A percentile compares a stretch with the other conserved stretches of the same genome.
Evolutionary conservation across 30 jellyfish, hydroid and myxozoan genomes (phyloP).

Genomic region (Catostylus mosaicus): DNA sequence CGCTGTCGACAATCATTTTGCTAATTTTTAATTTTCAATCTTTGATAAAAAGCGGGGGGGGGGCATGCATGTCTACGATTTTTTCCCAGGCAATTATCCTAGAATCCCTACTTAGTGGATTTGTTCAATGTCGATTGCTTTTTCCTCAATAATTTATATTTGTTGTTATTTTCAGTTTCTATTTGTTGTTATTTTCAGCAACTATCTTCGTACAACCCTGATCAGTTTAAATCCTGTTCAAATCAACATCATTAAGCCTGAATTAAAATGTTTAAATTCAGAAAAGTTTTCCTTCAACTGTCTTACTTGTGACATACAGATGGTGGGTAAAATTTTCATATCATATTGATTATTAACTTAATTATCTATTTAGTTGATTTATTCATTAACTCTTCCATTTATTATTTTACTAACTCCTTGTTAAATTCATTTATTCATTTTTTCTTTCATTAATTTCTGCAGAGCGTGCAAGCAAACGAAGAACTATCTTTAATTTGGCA

Average conservation of each 20-base stretch:
- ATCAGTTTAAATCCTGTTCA: conserved; percentile 38
- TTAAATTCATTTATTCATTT: background rate
- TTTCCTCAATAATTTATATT: no score
- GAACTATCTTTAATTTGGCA: conserved; percentile 37
- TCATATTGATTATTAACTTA: background rate
- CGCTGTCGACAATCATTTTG: no score
- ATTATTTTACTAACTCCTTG: background rate
- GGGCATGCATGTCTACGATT: no score
- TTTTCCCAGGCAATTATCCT: no score
- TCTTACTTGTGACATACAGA: conserved; percentile 21
- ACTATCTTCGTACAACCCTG: conserved; percentile 26
- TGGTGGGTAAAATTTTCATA: conserved; percentile 10
- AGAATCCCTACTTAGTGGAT: no score
- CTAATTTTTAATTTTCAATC: no score
- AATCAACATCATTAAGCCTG: conserved; percentile 31
- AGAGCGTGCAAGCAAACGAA: conserved; percentile 26
- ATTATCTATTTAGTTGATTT: background rate
- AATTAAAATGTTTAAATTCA: conserved; percentile 24
- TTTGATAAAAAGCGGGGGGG: no score
- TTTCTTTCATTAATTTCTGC: background rate
- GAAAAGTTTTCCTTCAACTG: conserved; percentile 23
- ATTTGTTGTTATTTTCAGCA: conserved; percentile 23
- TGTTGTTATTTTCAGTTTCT: no score
- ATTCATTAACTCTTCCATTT: background rate
- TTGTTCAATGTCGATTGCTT: no score